Evolutionary conservation across 2,888 invertebrate species (phyloP).

Genomic region (Subacronicta megacephala): DNA sequence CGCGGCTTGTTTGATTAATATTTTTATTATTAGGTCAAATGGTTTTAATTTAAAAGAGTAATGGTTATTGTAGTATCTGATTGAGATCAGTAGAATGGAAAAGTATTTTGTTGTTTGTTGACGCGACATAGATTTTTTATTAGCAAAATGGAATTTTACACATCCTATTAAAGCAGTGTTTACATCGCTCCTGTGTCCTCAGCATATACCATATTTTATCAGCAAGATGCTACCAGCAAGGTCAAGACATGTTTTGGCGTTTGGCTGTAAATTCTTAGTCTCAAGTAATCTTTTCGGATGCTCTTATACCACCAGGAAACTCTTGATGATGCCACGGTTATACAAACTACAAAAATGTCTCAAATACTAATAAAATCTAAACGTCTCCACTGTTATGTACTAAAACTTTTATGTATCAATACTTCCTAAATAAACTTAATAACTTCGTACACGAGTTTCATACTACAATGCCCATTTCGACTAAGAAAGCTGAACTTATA

Average conservation of each 20-base stretch:
- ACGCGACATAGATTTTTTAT: too few relatives aligned
- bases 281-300: too few relatives aligned
- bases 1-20: conserved; percentile 48
- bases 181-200: too few relatives aligned
- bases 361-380: conserved; percentile 7
- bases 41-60: conserved; percentile 51
- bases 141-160: too few relatives aligned
- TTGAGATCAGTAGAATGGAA: too few relatives aligned
- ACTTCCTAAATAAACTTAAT: conserved; percentile 21
- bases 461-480: conserved; percentile 13
- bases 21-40: conserved; percentile 56
- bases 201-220: too few relatives aligned
- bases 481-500: conserved; percentile 19
- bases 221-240: too few relatives aligned
- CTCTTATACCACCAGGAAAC: too few relatives aligned
- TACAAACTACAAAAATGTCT: background rate
- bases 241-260: too few relatives aligned
- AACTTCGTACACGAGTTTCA: conserved; percentile 21
- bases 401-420: conserved; percentile 21
- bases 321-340: background rate
- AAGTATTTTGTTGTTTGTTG: too few relatives aligned
- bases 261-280: too few relatives aligned
- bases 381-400: conserved; percentile 1
- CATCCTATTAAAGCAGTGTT: too few relatives aligned
- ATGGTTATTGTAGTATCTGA: conserved; percentile 31